Conservation (phyloP, 2,113 vertebrate species). For the Atlantisia rogersi region DNA sequence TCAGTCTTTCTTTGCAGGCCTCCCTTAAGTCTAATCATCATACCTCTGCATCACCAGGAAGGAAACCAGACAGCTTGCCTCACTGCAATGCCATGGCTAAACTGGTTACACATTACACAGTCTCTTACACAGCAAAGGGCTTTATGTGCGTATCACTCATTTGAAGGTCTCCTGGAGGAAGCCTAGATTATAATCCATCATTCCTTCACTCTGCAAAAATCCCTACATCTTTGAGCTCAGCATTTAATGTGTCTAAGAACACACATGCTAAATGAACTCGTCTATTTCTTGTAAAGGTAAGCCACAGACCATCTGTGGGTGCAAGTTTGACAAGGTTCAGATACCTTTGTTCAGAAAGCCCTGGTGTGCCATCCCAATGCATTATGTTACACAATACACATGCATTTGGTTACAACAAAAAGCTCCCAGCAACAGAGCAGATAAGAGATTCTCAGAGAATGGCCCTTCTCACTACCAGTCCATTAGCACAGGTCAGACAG, state of each 20-base stretch:
- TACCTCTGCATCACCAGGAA: background rate
- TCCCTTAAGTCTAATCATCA: background rate
- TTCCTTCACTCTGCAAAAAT: background rate
- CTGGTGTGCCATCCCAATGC: background rate
- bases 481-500: background rate
- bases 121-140: background rate
- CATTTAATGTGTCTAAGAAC: background rate
- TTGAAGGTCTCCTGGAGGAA: background rate
- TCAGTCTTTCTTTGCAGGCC: background rate
- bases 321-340: background rate
- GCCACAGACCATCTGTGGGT: background rate
- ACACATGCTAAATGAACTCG: accelerated
- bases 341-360: background rate
- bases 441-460: background rate
- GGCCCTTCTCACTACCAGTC: background rate
- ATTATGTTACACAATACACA: background rate
- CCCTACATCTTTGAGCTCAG: background rate
- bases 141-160: background rate
- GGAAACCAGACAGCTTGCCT: background rate
- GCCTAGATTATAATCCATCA: background rate
- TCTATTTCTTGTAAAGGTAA: background rate
- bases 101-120: background rate
- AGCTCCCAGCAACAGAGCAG: background rate
- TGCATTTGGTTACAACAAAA: background rate
- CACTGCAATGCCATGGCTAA: background rate